Base-by-base conservation (phyloP, 2,888 invertebrate species). In the Drosophila histrio region DNA sequence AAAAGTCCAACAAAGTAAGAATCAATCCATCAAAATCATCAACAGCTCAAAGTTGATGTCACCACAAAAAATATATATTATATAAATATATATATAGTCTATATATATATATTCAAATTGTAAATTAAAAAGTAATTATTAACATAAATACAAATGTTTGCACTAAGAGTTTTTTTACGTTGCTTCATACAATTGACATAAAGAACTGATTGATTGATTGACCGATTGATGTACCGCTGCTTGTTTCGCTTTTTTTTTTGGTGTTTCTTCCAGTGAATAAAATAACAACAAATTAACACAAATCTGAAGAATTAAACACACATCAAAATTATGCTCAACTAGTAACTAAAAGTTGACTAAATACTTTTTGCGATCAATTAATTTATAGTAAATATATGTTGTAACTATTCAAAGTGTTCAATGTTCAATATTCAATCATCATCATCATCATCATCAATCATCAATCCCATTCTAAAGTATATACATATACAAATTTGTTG, bases 1-100 rank as follows among this genome's bases (percentile, higher is more conserved):
- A 85, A 86, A 88, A 86, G 70, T 85, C 71, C 68, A 83, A 87
- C 85, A 85, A 80, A 71, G 68, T 76, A 78, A 76, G 61, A 69
- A 72, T 75, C 64, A 84, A 77, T 72, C 59, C 64, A 71, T 75
- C 72, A 79, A 62, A 44, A 54, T 36, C 57, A 60, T 60, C 60
- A 72, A 62, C 77, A 49, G 46, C 21, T 52, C 56, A 54, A 58
- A 62, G 66, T 72, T 65, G 73, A 69, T 58, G 66, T 39, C 56
- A 65, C 30, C 60, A 72, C 60, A 53, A 62, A 62, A 21, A 19
- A 32, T 63, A 53, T 60, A 65, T 62, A 54, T 38, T 52, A 56
- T 63, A 57, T 59, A 56, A 68, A 36, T 26, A 58, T 67, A 67
- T 68, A 58, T 56, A 61, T 63, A 56, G 28, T 32, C 32, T 38